Evolutionary conservation across 1,140 invertebrate genomes (phyloP), one percentile per base, ranked within the genome.

Genomic region (Goniozus legneri): DNA sequence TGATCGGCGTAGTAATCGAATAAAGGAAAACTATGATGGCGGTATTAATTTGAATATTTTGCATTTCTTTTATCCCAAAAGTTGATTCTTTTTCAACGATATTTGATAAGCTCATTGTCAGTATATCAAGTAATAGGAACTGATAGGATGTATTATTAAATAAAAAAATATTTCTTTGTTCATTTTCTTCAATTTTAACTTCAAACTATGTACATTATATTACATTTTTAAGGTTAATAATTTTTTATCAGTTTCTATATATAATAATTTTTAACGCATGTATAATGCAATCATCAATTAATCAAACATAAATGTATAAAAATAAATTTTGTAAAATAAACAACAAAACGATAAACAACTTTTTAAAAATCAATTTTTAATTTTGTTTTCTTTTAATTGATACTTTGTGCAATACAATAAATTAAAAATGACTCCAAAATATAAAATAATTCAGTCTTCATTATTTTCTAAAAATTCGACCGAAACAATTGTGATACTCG

Each of bases 121-220:
- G 22, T 44, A 44, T 13, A 43, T 37, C 20, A 39, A 37, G n/a
- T n/a, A n/a, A n/a, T n/a, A n/a, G n/a, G n/a, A n/a, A n/a, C n/a
- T n/a, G n/a, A n/a, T n/a, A 54, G 15, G 8, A 40, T 51, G 12
- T 49, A 30, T 45, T 38, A n/a, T 55, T 51, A 44, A 51, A 51
- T 55, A 47, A 55, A 38, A 24, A 43, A 43, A 47, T 51, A 41
- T 39, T 12, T 8, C 10, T 32, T 36, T 51, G 20, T 43, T 55
- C 42, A 56, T 33, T 43, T 55, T 51, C n/a, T n/a, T 50, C 24
- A 34, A 31, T 20, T 32, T 54, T 20, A 15, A 47, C 34, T 43
- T 12, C 51, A 54, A 46, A 55, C 3, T 44, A 44, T 51, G 44
- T 54, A 56, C 51, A 56, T 38, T 50, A 54, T 54, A 54, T 54